Evolutionary conservation across 1,140 invertebrate genomes (phyloP).

Genomic region (Procambarus virginalis): DNA sequence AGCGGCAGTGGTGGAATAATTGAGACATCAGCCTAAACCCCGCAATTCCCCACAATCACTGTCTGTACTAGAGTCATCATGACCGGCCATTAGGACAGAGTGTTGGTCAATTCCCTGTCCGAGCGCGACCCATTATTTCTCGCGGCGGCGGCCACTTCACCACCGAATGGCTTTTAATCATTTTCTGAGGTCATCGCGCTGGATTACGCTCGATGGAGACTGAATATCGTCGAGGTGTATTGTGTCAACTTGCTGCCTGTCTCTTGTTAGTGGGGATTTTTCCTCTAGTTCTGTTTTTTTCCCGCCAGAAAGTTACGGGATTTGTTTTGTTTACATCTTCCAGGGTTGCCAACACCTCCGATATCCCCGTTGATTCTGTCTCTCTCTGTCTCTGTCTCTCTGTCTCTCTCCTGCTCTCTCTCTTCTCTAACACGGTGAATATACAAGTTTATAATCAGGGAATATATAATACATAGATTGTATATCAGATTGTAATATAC

Average conservation of each 20-base stretch:
- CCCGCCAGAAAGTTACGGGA: no score
- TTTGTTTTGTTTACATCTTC: background rate
- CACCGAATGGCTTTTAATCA: background rate
- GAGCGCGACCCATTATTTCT: background rate
- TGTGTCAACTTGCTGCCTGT: background rate
- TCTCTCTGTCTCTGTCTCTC: no score
- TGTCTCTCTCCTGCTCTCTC: background rate
- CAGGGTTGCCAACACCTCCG: background rate
- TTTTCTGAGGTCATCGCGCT: background rate
- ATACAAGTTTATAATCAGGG: background rate
- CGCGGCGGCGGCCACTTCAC: background rate
- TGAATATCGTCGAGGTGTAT: background rate
- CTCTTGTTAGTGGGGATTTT: no score
- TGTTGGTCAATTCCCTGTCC: conserved; percentile 23
- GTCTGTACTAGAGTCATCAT: conserved; percentile 13
- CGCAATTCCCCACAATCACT: conserved; percentile 32
- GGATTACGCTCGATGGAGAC: background rate
- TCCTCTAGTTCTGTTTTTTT: no score
- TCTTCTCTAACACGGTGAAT: background rate
- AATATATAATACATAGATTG: no score
- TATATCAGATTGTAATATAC: no score
- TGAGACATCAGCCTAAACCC: conserved; percentile 16
- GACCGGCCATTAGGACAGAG: background rate
- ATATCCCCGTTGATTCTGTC: no score
- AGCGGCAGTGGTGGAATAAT: conserved; percentile 31